Evolutionary conservation across 2,888 invertebrate species (phyloP).

Genomic region (Acrobeloides nanus): DNA sequence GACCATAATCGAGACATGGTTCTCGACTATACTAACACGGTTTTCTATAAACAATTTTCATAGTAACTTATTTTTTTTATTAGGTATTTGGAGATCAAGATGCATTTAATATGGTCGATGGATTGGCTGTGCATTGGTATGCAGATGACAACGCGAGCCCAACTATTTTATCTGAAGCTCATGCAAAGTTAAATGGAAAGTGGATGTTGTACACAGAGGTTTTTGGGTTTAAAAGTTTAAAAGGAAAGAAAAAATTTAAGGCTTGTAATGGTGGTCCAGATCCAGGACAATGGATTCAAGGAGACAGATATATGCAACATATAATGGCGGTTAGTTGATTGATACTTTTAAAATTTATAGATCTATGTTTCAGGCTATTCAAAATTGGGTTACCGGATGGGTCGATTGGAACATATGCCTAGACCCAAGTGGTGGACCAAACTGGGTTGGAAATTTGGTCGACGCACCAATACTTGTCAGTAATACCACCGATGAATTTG

Average conservation of each 20-base stretch:
- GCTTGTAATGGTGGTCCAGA: constrained; percentile 57
- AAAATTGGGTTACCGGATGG: constrained; percentile 66
- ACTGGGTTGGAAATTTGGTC: too few relatives aligned
- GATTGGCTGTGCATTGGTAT: constrained; percentile 79
- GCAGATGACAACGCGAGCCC: constrained; percentile 63
- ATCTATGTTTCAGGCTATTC: constrained; percentile 25
- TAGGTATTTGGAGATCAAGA: constrained; percentile 52
- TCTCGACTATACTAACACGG: constrained; percentile 17
- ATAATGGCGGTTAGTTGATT: too few relatives aligned
- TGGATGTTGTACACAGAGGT: constrained; percentile 71
- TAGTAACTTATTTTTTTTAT: constrained; percentile 6
- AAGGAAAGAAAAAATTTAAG: constrained; percentile 24
- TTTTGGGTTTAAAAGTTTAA: not conserved
- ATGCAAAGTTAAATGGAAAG: constrained; percentile 64
- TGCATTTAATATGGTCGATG: constrained; percentile 61
- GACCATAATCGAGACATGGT: constrained; percentile 21
- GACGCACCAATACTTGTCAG: too few relatives aligned
- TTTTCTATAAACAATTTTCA: constrained; percentile 18
- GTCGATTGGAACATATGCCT: constrained; percentile 82
- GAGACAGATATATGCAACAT: constrained; percentile 63
- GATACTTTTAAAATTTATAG: too few relatives aligned
- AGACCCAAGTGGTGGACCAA: too few relatives aligned
- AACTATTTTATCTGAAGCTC: constrained; percentile 60
- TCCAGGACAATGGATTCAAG: constrained; percentile 72
- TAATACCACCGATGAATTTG: too few relatives aligned